Base-by-base conservation (phyloP, 2,113 vertebrate genomes). In the Catharus fuscescens region DNA sequence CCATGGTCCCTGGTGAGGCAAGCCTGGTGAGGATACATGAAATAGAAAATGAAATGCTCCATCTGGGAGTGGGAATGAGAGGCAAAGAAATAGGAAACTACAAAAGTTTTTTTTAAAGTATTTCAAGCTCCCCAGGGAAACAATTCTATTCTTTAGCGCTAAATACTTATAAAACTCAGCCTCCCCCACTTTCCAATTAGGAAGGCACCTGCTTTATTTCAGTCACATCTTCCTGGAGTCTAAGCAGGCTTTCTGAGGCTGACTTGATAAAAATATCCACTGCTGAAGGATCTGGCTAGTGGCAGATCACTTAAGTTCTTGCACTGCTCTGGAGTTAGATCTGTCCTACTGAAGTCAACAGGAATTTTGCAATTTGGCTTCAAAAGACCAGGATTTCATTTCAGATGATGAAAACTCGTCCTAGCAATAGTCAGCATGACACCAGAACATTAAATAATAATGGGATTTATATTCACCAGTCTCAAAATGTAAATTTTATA, bases 141-240 rank as follows among this genome's bases (percentile, higher is more conserved):
- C 0, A 3, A 88, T 74, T 94, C 72, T 78, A 42, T 78, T 96
- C 91, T 92, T 92, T 93, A 95, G 95, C 76, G 76, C 80, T 92
- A 78, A 94, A 92, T 86, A 83, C 45, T 62, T 88, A 40, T 61
- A 80, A 94, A 74, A 90, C 50, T 73, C 76, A 54, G 42, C 72
- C 80, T 91, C 89, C 65, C 14, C 36, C 77, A 81, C 91, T 67
- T 93, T 84, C 80, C 76, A 95, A 88, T 92, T 92, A 94, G 57
- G 70, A 83, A 90, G 73, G 45, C 80, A 94, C 94, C 88, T 92
- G 67, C 62, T 95, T 95, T 86, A 90, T 93, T 92, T 79, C 76
- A 80, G 76, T 86, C 36, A 20, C 54, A 59, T 90, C 54, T 92
- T 72, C 71, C 76, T 21, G 28, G 38, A 86, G 29, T 42, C 72